A percentile compares a stretch with the other conserved stretches of the same genome.
Conservation (phyloP, 2,888 invertebrate genomes). For the Philereme vetulata region DNA sequence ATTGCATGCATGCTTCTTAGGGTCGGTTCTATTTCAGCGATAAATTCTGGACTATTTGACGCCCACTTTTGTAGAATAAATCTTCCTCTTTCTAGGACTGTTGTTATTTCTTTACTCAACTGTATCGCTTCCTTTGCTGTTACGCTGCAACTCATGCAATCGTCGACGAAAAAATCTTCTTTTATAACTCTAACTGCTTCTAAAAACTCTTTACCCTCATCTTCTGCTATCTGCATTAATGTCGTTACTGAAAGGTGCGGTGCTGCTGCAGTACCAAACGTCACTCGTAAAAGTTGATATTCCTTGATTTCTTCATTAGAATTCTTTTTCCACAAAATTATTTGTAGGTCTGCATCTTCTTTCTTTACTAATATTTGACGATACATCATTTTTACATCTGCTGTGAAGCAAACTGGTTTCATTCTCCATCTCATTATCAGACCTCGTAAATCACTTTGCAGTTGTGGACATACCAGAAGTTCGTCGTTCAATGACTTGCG, state of each 20-base stretch:
- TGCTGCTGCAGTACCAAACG: conserved; percentile 35
- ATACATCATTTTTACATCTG: conserved; percentile 31
- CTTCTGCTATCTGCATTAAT: conserved; percentile 27
- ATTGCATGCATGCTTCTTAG: too few species aligned
- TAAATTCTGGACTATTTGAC: conserved; percentile 17
- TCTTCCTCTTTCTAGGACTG: conserved; percentile 21
- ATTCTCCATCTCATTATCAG: too few species aligned
- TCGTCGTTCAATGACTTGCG: too few species aligned
- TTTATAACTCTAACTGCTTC: conserved; percentile 11
- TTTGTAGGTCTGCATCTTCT: conserved; percentile 12
- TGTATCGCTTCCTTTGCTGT: conserved; percentile 15
- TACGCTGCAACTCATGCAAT: conserved; percentile 28
- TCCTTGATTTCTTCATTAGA: conserved; percentile 8
- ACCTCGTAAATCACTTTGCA: too few species aligned
- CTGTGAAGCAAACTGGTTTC: conserved; percentile 11
- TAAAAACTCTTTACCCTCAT: conserved; percentile 24
- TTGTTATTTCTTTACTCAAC: conserved; percentile 11
- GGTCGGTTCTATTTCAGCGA: conserved; percentile 1
- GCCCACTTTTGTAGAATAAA: conserved; percentile 30
- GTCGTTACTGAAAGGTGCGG: conserved; percentile 32
- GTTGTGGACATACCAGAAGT: too few species aligned
- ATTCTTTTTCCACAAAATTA: conserved; percentile 2
- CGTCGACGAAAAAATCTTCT: conserved; percentile 33
- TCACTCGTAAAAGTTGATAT: conserved; percentile 24
- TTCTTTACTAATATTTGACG: conserved; percentile 17